Conservation (phyloP, 2,113 vertebrate species). For the Oplegnathus fasciatus region DNA sequence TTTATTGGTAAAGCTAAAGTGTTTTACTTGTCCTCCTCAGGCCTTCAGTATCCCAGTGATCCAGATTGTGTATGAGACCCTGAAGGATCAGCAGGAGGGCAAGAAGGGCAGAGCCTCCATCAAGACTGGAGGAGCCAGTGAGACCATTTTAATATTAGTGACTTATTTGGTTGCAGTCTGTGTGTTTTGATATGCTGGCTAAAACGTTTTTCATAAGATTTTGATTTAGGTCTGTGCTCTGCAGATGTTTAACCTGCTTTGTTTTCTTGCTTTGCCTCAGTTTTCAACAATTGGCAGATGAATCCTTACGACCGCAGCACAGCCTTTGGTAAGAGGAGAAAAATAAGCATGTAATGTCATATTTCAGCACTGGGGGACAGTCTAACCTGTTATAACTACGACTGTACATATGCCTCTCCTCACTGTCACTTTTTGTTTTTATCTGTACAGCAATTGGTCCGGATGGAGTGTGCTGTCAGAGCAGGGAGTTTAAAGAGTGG, state of each 20-base stretch:
- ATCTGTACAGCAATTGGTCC: slow-evolving; percentile 90
- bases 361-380: not conserved
- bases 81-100: slow-evolving; percentile 97
- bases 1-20: not conserved
- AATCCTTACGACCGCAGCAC: slow-evolving; percentile 97
- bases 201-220: not conserved
- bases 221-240: not conserved
- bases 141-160: slow-evolving; percentile 20
- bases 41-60: slow-evolving; percentile 99
- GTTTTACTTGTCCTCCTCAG: slow-evolving; percentile 71
- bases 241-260: not conserved
- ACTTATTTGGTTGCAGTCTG: slow-evolving; percentile 6
- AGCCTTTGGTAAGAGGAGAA: slow-evolving; percentile 90
- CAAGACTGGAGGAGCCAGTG: slow-evolving; percentile 93
- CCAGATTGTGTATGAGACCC: slow-evolving; percentile 97
- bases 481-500: slow-evolving; percentile 99
- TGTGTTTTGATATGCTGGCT: not conserved
- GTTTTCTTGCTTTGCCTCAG: slow-evolving; percentile 73
- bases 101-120: slow-evolving; percentile 92
- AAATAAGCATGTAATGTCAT: not conserved
- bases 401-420: not conserved
- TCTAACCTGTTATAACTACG: not conserved
- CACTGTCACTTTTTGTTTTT: not conserved
- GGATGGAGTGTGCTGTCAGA: slow-evolving; percentile 97
- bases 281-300: slow-evolving; percentile 99